phyloP scores from a whole-genome alignment of 2,113 vertebrate species.

The Scortum barcoo region DNA sequence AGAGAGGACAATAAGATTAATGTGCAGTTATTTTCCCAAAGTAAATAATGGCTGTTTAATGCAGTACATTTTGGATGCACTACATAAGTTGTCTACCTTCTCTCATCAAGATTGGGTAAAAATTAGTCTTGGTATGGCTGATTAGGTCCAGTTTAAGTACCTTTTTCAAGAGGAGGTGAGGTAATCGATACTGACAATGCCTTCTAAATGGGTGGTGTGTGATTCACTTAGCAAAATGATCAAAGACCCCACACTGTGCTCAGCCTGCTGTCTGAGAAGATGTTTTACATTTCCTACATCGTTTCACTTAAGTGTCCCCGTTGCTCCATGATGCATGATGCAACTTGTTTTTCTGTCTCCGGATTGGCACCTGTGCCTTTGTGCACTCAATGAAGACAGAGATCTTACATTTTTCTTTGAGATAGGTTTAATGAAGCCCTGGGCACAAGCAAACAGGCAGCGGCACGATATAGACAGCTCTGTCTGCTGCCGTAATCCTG shows the following conservation, averaged over 20 bases:
- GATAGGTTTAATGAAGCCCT: conserved; percentile 76
- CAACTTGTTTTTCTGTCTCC: conserved; percentile 31
- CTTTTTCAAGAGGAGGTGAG: conserved; percentile 13
- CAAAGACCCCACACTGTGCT: conserved; percentile 39
- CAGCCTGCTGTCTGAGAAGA: conserved; percentile 3
- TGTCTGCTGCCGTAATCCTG: conserved; percentile 66
- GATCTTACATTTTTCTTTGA: conserved; percentile 65
- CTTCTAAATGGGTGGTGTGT: conserved; percentile 19
- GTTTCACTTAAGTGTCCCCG: conserved; percentile 1
- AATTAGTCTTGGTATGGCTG: background rate
- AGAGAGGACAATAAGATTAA: background rate
- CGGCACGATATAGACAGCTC: conserved; percentile 67
- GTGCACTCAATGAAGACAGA: conserved; percentile 56
- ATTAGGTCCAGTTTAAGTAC: conserved; percentile 22
- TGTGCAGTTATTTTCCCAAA: background rate
- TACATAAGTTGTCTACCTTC: background rate
- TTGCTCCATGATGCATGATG: conserved; percentile 28
- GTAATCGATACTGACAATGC: conserved; percentile 59
- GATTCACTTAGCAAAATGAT: conserved; percentile 59
- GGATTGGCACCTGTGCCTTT: conserved; percentile 27
- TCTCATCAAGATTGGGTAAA: background rate
- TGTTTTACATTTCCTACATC: conserved; percentile 40
- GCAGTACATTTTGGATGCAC: background rate
- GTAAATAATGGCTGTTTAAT: background rate
- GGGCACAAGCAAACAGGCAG: conserved; percentile 63